Evolutionary conservation across 53 echinoderm and acorn worm species (phyloP).

Genomic region (Holothuria leucospilota): DNA sequence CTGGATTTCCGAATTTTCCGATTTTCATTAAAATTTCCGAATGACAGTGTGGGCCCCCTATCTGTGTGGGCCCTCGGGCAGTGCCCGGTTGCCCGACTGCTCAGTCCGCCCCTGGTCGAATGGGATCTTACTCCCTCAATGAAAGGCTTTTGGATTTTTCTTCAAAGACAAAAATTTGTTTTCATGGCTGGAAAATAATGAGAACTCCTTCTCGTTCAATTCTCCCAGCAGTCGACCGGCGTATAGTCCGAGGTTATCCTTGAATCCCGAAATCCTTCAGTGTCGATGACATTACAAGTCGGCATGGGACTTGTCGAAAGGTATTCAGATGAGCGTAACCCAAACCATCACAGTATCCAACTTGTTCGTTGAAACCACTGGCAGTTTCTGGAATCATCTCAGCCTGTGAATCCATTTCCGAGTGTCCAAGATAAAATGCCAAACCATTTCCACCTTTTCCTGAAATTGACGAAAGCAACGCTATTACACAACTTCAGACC

Average conservation of each 20-base stretch:
- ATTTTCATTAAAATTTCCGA: too few species aligned
- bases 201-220: slow-evolving; percentile 70
- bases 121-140: slow-evolving; percentile 62
- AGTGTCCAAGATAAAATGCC: slow-evolving; percentile 54
- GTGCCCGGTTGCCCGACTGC: too few species aligned
- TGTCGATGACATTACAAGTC: slow-evolving; percentile 68
- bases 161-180: slow-evolving; percentile 88
- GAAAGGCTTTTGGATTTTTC: slow-evolving; percentile 69
- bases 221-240: slow-evolving; percentile 74
- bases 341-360: slow-evolving; percentile 68
- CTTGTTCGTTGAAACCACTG: slow-evolving; percentile 72
- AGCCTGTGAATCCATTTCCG: slow-evolving; percentile 65
- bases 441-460: slow-evolving; percentile 70
- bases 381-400: slow-evolving; percentile 40
- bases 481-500: too few species aligned
- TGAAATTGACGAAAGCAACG: slow-evolving; percentile 74
- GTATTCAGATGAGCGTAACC: slow-evolving; percentile 76
- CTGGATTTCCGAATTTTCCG: too few species aligned
- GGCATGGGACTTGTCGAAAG: slow-evolving; percentile 79
- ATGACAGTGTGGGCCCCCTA: too few species aligned
- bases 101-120: too few species aligned
- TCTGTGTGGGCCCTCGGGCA: too few species aligned
- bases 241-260: slow-evolving; percentile 74
- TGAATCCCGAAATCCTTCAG: slow-evolving; percentile 43
- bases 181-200: slow-evolving; percentile 83